Evolutionary conservation across 2,113 vertebrate species (phyloP).

Genomic region (Neolamprologus cancellatus): DNA sequence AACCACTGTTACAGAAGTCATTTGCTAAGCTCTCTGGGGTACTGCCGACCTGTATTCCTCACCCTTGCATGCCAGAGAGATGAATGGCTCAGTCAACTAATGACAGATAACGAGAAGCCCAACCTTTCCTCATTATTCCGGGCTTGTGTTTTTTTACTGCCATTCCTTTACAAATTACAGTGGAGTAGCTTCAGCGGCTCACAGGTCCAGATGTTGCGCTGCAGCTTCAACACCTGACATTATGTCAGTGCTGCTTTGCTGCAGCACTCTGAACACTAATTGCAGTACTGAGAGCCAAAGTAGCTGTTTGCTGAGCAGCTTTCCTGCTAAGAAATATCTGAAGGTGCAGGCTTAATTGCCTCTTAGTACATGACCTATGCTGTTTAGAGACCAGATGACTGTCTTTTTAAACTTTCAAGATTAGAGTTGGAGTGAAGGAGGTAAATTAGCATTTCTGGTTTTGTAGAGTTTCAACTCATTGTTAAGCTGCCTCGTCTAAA

Average conservation of each 20-base stretch:
- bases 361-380: not conserved
- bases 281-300: constrained; percentile 11
- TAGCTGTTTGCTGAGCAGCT: not conserved
- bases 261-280: constrained; percentile 18
- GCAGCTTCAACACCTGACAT: not conserved
- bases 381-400: not conserved
- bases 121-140: not conserved
- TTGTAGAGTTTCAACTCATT: not conserved
- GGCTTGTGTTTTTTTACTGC: not conserved
- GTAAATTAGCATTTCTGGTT: accelerated
- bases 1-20: not conserved
- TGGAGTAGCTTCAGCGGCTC: not conserved
- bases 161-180: constrained; percentile 60
- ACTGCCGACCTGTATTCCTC: not conserved
- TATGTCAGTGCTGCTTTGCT: not conserved
- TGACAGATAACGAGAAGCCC: constrained; percentile 48
- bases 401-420: not conserved
- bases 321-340: not conserved
- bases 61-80: constrained; percentile 42
- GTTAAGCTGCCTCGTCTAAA: not conserved
- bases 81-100: constrained; percentile 44
- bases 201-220: constrained; percentile 57
- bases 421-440: not conserved
- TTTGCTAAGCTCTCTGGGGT: not conserved
- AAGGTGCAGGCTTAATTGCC: not conserved